Conservation (phyloP, 1,140 invertebrate species). For the Trachelipus rathkii region DNA sequence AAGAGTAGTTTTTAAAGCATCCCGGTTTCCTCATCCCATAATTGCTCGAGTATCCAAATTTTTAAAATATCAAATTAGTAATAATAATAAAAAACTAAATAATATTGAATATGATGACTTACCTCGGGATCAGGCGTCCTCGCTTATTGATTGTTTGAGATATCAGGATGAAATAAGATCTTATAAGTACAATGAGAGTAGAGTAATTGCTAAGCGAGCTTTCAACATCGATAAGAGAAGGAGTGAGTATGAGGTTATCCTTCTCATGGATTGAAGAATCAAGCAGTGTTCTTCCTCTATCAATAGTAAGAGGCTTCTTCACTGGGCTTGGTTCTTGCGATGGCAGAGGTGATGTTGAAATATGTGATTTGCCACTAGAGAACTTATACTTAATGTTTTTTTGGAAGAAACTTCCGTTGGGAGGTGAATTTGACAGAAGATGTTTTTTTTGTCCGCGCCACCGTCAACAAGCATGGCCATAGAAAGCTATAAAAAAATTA, state of each 20-base stretch:
- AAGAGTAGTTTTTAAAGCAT: no score
- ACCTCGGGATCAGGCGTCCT: not conserved
- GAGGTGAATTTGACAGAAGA: not conserved
- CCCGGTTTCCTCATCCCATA: no score
- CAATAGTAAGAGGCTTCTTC: not conserved
- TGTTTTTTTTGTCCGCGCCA: not conserved
- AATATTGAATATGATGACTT: not conserved
- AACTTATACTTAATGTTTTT: not conserved
- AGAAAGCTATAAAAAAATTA: not conserved
- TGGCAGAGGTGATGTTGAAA: not conserved
- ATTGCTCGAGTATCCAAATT: no score
- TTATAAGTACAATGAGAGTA: conserved; percentile 18
- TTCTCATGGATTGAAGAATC: not conserved
- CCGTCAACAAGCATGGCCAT: not conserved
- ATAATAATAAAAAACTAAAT: not conserved
- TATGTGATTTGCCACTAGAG: not conserved
- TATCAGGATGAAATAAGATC: conserved; percentile 22
- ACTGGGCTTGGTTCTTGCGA: not conserved
- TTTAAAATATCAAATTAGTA: no score
- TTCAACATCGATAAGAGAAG: conserved; percentile 19
- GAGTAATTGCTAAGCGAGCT: conserved; percentile 17
- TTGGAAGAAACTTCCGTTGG: not conserved
- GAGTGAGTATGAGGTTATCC: not conserved
- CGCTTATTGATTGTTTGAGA: conserved; percentile 22
- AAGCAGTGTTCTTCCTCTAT: not conserved